A percentile compares a stretch with the other conserved stretches of the same genome.
phyloP scores from a whole-genome alignment of 2,888 invertebrate genomes.

The Lasioglossum pauxillum region DNA sequence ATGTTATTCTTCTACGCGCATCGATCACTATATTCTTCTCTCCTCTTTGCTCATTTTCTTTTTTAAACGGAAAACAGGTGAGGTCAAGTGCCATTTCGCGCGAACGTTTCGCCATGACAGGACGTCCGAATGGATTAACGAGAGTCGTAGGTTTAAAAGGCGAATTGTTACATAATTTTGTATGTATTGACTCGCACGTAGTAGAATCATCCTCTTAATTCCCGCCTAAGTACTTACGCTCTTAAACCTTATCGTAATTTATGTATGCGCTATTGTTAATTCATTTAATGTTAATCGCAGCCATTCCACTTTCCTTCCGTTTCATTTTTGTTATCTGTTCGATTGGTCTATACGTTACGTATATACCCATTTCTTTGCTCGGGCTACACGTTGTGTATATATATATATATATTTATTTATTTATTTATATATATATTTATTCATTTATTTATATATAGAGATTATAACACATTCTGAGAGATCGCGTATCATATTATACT shows the following conservation, averaged over 20 bases:
- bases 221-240: conserved; percentile 48
- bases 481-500: conserved; percentile 49
- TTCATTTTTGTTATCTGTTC: conserved; percentile 26
- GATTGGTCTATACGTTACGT: conserved; percentile 38
- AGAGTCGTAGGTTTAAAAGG: conserved; percentile 76
- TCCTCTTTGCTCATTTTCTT: neutral
- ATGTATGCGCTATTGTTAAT: conserved; percentile 43
- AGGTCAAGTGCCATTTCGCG: conserved; percentile 35
- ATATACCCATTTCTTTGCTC: conserved; percentile 28
- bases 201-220: conserved; percentile 51
- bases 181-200: conserved; percentile 76
- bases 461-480: conserved; percentile 54
- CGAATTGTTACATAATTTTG: conserved; percentile 75
- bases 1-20: neutral
- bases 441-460: conserved; percentile 36
- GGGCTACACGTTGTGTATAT: conserved; percentile 39
- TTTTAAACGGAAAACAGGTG: conserved; percentile 36
- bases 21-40: conserved; percentile 8
- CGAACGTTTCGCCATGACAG: conserved; percentile 59
- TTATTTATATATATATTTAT: conserved; percentile 44
- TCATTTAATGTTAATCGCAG: conserved; percentile 49
- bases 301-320: conserved; percentile 35
- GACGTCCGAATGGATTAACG: conserved; percentile 83
- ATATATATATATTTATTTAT: neutral
- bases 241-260: conserved; percentile 46